These are phyloP conservation scores for Cololabis saira DNA, from an alignment of 2,113 vertebrate genomes.

Conservation along the genomic window DNA sequence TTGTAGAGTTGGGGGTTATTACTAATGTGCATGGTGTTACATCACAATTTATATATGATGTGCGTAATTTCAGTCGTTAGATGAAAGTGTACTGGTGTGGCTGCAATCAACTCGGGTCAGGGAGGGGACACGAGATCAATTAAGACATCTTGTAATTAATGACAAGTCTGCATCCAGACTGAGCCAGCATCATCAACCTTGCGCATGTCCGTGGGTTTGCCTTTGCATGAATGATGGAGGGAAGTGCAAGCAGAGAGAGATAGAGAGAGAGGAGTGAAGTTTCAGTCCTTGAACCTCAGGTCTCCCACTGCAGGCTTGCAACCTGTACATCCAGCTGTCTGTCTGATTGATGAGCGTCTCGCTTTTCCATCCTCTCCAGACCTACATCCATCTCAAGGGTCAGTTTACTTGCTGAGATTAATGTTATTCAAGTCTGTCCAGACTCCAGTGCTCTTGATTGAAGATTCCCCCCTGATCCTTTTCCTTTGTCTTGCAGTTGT, in stretches of 20 bases:
- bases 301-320: constrained; percentile 34
- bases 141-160: constrained; percentile 47
- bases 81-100: not conserved
- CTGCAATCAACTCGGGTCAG: constrained; percentile 25
- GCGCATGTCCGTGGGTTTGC: constrained; percentile 53
- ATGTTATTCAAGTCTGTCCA: constrained; percentile 2
- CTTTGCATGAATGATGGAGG: constrained; percentile 52
- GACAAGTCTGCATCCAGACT: constrained; percentile 43
- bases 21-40: too few species aligned
- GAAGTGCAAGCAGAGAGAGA: constrained; percentile 11
- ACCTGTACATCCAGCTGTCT: constrained; percentile 47
- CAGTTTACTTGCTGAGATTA: constrained; percentile 27
- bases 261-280: constrained; percentile 38
- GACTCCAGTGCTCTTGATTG: too few species aligned
- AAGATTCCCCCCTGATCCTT: too few species aligned
- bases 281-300: constrained; percentile 60
- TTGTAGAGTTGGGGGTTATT: too few species aligned
- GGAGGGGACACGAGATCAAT: constrained; percentile 44
- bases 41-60: too few species aligned
- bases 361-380: constrained; percentile 11
- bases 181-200: constrained; percentile 48
- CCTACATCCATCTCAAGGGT: constrained; percentile 16
- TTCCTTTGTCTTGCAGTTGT: too few species aligned
- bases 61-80: too few species aligned
- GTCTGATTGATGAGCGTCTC: constrained; percentile 45